Evolutionary conservation across 2,113 vertebrate genomes (phyloP).

Genomic region (Apteryx mantelli): DNA sequence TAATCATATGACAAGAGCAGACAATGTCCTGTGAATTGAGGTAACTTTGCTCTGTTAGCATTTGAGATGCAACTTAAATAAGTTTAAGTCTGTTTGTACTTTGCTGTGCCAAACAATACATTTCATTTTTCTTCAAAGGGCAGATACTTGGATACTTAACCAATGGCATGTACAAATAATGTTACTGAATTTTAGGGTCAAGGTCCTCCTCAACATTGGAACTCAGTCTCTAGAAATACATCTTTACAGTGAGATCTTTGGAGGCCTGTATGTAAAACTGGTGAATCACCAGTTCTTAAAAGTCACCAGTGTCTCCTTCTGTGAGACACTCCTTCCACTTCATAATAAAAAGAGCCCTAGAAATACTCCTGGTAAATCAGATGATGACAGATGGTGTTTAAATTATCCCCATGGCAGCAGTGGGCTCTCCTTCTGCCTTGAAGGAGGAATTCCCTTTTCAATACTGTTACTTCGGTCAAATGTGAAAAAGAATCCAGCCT

Average conservation of each 20-base stretch:
- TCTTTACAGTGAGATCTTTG: background rate
- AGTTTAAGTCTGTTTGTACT: background rate
- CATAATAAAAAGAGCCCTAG: background rate
- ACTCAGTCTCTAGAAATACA: background rate
- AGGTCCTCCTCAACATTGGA: background rate
- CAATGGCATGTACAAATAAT: background rate
- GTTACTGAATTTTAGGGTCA: background rate
- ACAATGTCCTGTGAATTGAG: background rate
- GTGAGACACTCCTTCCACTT: background rate
- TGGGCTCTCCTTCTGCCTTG: background rate
- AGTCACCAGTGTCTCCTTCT: background rate
- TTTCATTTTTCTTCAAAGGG: background rate
- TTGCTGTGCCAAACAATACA: background rate
- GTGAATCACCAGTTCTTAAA: background rate
- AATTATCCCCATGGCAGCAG: background rate
- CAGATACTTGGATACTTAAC: background rate
- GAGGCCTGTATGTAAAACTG: background rate
- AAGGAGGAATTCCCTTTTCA: background rate
- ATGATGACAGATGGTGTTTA: background rate
- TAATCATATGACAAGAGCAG: background rate
- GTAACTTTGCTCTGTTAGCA: background rate
- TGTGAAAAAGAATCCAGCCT: background rate
- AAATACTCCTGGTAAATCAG: background rate
- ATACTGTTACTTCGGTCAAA: background rate
- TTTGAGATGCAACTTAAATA: background rate